Evolutionary conservation across 2,113 vertebrate species (phyloP).

Genomic region (Geothlypis trichas): DNA sequence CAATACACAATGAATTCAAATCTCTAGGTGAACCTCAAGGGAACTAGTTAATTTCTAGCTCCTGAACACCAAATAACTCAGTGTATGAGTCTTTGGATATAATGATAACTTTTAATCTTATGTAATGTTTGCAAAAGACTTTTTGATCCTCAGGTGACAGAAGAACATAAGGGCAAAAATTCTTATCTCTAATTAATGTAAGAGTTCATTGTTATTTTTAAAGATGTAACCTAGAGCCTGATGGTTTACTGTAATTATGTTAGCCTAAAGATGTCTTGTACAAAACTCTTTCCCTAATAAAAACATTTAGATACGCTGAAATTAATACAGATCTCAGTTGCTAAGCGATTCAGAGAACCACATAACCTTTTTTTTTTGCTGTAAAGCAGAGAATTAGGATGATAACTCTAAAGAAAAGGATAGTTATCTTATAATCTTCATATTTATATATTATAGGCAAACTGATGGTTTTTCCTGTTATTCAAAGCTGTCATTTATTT

Average conservation of each 20-base stretch:
- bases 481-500: neutral
- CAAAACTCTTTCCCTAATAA: neutral
- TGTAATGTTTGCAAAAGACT: neutral
- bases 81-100: neutral
- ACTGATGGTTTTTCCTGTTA: neutral
- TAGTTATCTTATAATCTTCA: neutral
- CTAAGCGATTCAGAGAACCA: constrained; percentile 8
- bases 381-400: neutral
- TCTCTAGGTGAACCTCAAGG: neutral
- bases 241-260: neutral
- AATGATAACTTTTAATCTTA: neutral
- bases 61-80: neutral
- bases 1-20: neutral
- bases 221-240: neutral
- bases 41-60: neutral
- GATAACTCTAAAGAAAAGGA: neutral
- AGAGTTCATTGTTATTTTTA: neutral
- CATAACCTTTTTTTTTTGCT: neutral
- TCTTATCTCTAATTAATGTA: constrained; percentile 21
- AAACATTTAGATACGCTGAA: neutral
- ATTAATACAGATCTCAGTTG: constrained; percentile 34
- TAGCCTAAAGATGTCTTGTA: neutral
- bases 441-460: neutral
- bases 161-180: neutral
- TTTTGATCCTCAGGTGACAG: neutral